Evolutionary conservation across 2,797 vertebrate species (phyloP).

Genomic region (Cephalopachus bancanus): DNA sequence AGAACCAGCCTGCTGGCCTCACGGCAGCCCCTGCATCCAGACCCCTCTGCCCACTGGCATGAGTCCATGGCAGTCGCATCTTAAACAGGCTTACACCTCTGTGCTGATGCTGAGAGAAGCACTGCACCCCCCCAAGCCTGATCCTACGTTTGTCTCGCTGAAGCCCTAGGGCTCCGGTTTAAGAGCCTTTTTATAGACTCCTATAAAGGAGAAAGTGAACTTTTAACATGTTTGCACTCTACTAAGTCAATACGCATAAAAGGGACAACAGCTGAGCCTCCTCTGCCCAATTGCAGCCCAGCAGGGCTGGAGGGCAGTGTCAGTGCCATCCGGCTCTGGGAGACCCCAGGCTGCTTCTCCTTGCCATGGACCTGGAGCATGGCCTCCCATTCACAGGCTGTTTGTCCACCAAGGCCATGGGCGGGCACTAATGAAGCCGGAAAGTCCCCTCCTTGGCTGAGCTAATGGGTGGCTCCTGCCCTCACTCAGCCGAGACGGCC

Average conservation of each 20-base stretch:
- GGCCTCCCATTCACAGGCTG: not conserved
- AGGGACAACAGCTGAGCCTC: slow-evolving; percentile 85
- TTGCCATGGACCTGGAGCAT: not conserved
- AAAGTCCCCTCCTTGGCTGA: not conserved
- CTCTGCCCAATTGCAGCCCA: slow-evolving; percentile 77
- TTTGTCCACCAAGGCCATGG: not conserved
- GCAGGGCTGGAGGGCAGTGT: slow-evolving; percentile 37
- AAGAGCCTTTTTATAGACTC: slow-evolving; percentile 93
- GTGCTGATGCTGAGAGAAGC: slow-evolving; percentile 74
- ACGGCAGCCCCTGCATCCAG: not conserved
- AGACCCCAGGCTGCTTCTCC: not conserved
- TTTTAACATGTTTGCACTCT: slow-evolving; percentile 90
- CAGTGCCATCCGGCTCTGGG: not conserved
- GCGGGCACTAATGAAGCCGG: not conserved
- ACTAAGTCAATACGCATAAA: slow-evolving; percentile 89
- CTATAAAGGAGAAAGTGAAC: slow-evolving; percentile 91
- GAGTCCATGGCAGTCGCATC: not conserved
- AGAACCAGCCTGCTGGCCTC: not conserved
- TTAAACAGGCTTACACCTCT: slow-evolving; percentile 77
- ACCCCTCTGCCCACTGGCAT: not conserved
- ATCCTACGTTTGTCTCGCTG: slow-evolving; percentile 87
- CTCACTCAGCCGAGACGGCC: slow-evolving; percentile 55
- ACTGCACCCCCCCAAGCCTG: slow-evolving; percentile 66
- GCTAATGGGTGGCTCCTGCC: slow-evolving; percentile 62
- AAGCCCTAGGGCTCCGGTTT: slow-evolving; percentile 90